phyloP scores from a whole-genome alignment of 2,113 vertebrate genomes.

The Apus apus region DNA sequence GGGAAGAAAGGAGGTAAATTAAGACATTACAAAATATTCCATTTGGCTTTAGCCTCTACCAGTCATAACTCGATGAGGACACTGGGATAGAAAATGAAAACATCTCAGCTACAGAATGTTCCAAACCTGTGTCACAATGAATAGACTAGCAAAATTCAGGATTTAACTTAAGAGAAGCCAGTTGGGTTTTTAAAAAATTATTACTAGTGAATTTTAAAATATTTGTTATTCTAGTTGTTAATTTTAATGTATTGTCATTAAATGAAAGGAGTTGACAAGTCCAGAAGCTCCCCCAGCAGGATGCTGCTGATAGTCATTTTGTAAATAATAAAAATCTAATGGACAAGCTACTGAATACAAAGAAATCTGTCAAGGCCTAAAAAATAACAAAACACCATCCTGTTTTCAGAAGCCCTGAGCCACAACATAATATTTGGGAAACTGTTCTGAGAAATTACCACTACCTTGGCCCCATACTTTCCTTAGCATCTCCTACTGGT shows the following conservation, averaged over 20 bases:
- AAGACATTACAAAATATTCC: not conserved
- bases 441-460: not conserved
- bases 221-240: not conserved
- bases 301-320: not conserved
- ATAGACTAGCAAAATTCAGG: not conserved
- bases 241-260: not conserved
- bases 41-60: not conserved
- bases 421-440: not conserved
- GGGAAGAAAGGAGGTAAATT: not conserved
- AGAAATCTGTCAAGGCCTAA: not conserved
- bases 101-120: not conserved
- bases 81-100: not conserved
- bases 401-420: not conserved
- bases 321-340: not conserved
- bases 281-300: not conserved
- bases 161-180: not conserved
- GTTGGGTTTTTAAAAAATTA: not conserved
- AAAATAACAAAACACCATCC: not conserved
- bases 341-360: not conserved
- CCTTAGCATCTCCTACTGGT: not conserved
- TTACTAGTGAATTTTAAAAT: not conserved
- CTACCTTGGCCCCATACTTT: not conserved
- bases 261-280: not conserved
- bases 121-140: not conserved
- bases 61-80: not conserved